Evolutionary conservation across 2,888 invertebrate species (phyloP).

Genomic region (Agrotis ipsilon): DNA sequence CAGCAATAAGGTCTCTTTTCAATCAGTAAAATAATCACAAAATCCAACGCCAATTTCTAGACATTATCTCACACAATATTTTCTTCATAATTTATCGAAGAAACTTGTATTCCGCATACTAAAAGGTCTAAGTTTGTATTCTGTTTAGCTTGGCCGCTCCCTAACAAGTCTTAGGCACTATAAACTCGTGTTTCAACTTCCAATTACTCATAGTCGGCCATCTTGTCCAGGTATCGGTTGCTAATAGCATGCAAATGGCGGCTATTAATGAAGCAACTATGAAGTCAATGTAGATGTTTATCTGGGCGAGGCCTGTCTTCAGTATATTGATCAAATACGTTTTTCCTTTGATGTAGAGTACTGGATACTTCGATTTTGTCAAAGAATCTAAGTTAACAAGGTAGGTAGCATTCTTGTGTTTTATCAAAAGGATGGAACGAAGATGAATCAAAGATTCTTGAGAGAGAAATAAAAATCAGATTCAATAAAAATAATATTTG

Average conservation of each 20-base stretch:
- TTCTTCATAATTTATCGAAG: neutral
- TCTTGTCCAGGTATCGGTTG: slow-evolving; percentile 30
- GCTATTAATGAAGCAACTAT: slow-evolving; percentile 6
- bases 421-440: neutral
- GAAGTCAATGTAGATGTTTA: slow-evolving; percentile 11
- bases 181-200: slow-evolving; percentile 53
- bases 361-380: slow-evolving; percentile 1
- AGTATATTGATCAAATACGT: slow-evolving; percentile 2
- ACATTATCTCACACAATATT: too few species aligned
- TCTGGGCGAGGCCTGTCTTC: slow-evolving; percentile 25
- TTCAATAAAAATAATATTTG: too few species aligned
- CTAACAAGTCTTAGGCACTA: slow-evolving; percentile 23
- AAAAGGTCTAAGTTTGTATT: neutral
- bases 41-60: neutral
- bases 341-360: slow-evolving; percentile 4
- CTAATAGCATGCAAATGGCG: slow-evolving; percentile 17
- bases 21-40: neutral
- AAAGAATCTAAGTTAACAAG: neutral
- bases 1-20: neutral
- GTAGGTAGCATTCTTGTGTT: neutral
- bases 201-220: slow-evolving; percentile 41
- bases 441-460: neutral
- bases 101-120: too few species aligned
- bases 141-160: slow-evolving; percentile 39
- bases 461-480: neutral